These are phyloP conservation scores for Microcebus ravelobensis DNA, from an alignment of 2,113 vertebrate species.

Conservation along the genomic window DNA sequence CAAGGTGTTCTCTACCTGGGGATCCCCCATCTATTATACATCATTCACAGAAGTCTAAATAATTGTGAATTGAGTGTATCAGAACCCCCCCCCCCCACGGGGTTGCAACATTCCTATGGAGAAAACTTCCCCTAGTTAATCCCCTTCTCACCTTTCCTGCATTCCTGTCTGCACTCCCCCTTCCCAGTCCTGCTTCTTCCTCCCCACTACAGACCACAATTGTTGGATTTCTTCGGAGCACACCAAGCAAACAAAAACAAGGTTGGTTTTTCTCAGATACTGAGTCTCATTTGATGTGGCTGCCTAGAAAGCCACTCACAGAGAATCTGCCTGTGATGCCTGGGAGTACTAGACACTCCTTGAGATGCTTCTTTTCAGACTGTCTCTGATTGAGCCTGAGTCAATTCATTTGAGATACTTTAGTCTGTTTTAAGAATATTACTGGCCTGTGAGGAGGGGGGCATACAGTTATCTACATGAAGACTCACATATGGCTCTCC, in stretches of 20 bases:
- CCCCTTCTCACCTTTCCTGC: background rate
- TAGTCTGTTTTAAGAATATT: slow-evolving; percentile 41
- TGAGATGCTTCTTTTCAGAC: slow-evolving; percentile 42
- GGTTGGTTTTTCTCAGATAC: slow-evolving; percentile 30
- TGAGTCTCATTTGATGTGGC: slow-evolving; percentile 42
- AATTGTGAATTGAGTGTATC: background rate
- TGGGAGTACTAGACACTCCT: background rate
- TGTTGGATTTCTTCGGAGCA: background rate
- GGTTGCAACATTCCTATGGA: background rate
- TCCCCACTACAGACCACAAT: background rate
- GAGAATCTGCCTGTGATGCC: background rate
- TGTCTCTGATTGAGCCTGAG: background rate
- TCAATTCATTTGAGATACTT: slow-evolving; percentile 37
- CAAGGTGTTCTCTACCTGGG: background rate
- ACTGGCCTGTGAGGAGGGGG: background rate
- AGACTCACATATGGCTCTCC: background rate
- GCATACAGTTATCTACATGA: background rate
- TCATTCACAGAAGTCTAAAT: slow-evolving; percentile 43
- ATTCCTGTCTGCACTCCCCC: background rate
- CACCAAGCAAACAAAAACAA: slow-evolving; percentile 28
- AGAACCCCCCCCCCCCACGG: background rate
- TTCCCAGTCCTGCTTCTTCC: background rate
- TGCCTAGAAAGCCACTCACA: slow-evolving; percentile 30
- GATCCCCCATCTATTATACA: background rate
- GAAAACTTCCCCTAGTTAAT: background rate